Percentiles rank a stretch among this genome's conserved stretches.
phyloP scores from a whole-genome alignment of 2,113 vertebrate genomes.

The Boulengeromyrus knoepffleri region DNA sequence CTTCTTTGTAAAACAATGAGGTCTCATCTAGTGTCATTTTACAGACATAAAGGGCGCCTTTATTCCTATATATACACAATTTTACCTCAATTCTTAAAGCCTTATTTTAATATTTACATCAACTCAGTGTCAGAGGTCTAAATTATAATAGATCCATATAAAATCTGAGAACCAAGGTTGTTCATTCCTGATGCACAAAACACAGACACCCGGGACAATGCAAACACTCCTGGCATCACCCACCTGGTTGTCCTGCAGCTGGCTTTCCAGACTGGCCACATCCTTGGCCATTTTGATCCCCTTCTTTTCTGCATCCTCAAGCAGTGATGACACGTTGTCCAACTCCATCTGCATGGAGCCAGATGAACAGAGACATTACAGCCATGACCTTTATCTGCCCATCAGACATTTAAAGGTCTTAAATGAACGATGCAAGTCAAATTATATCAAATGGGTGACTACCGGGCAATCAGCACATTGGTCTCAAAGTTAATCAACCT shows the following conservation, averaged over 20 bases:
- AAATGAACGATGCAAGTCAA: not conserved
- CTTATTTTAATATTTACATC: not conserved
- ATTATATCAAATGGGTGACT: not conserved
- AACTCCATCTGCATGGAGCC: slow-evolving; percentile 71
- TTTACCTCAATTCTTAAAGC: not conserved
- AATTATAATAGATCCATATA: not conserved
- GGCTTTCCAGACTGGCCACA: slow-evolving; percentile 77
- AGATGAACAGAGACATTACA: not conserved
- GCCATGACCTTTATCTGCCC: not conserved
- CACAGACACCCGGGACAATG: not conserved
- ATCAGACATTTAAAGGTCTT: not conserved
- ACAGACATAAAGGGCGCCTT: not conserved
- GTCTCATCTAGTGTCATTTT: not conserved
- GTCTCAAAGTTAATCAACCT: not conserved
- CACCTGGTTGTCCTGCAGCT: slow-evolving; percentile 88
- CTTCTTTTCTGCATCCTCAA: slow-evolving; percentile 94
- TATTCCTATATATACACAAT: not conserved
- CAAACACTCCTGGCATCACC: not conserved
- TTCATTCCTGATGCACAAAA: not conserved
- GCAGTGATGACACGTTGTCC: slow-evolving; percentile 78
- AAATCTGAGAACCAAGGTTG: not conserved
- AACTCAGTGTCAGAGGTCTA: not conserved
- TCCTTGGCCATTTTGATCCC: slow-evolving; percentile 90
- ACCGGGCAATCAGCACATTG: not conserved
- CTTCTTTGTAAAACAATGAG: not conserved